Evolutionary conservation across 1,140 invertebrate species (phyloP), one percentile per base, ranked within the genome.

Genomic region (Batillaria attramentaria): DNA sequence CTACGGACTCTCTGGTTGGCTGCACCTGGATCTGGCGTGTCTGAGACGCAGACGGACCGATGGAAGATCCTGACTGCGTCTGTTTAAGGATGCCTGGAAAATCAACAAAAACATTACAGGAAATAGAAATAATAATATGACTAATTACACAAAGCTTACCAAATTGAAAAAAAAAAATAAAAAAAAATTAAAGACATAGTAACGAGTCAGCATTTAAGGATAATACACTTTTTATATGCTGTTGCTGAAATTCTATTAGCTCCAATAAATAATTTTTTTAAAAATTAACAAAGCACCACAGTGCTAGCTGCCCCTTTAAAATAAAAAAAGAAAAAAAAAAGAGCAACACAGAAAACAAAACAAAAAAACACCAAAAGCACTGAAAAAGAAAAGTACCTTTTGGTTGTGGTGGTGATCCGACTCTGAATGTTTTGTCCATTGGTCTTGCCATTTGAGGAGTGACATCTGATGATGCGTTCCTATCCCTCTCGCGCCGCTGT

Each of bases 1-100:
- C 70, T 41, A 35, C 39, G 37, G 70, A 41, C 24, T 41, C 54
- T 5, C 20, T 50, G 31, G 54, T 41, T 13, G 57, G 35, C 62
- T 66, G 41, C 2, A 37, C 60, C 28, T 31, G 24, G 13, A 77
- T 42, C 2, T 62, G 75, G 28, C 46, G 65, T 13, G 18, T 2
- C 3, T 31, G 4, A 16, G 20, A 6, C 10, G 3, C 33, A 39
- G 39, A 20, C n/a, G 42, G 28, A n/a, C 72, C 39, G 33, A 74
- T 35, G 13, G 57, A 31, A 3, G 28, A 4, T 10, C 42, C 70
- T 16, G 72, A 54, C 31, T 73, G 54, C 3, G 79, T 46, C 4
- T 65, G n/a, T 66, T 83, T 83, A 3, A 83, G 79, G 73, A 83
- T 83, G 28, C 82, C 79, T 66, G 28, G 10, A 66, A 16, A 66